phyloP scores from a whole-genome alignment of 2,888 invertebrate species.

The Byasa hedistus region DNA sequence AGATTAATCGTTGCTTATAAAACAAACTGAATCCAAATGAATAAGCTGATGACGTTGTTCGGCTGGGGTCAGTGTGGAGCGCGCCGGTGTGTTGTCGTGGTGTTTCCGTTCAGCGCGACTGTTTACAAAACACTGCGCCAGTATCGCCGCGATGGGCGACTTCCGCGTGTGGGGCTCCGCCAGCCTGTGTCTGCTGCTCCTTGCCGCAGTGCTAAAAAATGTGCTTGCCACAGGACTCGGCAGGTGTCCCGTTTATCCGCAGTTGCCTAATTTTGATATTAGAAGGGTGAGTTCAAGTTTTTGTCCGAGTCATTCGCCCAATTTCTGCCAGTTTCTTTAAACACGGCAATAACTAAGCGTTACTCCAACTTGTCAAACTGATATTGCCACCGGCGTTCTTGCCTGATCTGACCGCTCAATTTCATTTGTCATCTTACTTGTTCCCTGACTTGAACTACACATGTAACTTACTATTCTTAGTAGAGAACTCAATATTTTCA shows the following conservation, averaged over 20 bases:
- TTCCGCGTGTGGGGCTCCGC: conserved; percentile 49
- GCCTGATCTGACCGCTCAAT: too few relatives aligned
- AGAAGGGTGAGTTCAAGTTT: conserved; percentile 76
- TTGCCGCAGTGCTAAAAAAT: conserved; percentile 48
- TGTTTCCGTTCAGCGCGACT: conserved; percentile 24
- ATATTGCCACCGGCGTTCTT: too few relatives aligned
- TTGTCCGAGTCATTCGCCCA: too few relatives aligned
- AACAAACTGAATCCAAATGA: conserved; percentile 2
- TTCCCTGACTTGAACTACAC: too few relatives aligned
- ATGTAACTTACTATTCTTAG: too few relatives aligned
- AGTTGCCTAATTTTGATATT: conserved; percentile 83
- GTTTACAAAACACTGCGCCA: conserved; percentile 34
- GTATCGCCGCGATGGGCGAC: conserved; percentile 56
- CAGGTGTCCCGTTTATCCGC: conserved; percentile 83
- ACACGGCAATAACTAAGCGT: too few relatives aligned
- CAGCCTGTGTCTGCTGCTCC: conserved; percentile 48
- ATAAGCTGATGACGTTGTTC: background rate
- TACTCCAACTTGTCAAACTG: too few relatives aligned
- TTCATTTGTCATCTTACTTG: too few relatives aligned
- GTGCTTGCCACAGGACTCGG: conserved; percentile 79
- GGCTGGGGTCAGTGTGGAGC: background rate
- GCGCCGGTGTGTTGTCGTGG: conserved; percentile 26
- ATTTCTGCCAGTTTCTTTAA: too few relatives aligned
- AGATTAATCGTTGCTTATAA: conserved; percentile 10
- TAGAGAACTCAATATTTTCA: too few relatives aligned